Base-by-base conservation (phyloP, 1,140 invertebrate genomes). In the Chionoecetes opilio region DNA sequence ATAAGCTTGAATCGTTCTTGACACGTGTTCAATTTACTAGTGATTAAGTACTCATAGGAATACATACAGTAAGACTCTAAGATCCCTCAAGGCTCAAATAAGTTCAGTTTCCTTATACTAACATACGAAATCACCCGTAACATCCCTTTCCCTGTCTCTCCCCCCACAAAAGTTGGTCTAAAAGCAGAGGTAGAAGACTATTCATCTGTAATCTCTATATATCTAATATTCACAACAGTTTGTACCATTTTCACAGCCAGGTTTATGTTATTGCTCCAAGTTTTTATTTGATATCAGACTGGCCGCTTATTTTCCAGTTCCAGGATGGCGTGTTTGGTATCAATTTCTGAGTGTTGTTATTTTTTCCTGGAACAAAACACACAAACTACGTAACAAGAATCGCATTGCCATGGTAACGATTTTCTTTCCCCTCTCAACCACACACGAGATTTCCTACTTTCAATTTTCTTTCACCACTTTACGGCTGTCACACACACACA, bases 181-280 rank as follows among this genome's bases (percentile, higher is more conserved):
- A n/a, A n/a, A n/a, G 6, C 35, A n/a, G 26, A 6, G 46, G 46
- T 53, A 53, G 26, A 41, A n/a, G 21, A n/a, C n/a, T n/a, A n/a
- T n/a, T n/a, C n/a, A n/a, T n/a, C n/a, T n/a, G n/a, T n/a, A n/a
- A 5, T 37, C 86, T 88, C 34, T 88, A 37, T 88, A 34, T 35
- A 14, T 9, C 26, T 41, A 32, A 35, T 88, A n/a, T 88, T 21
- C 41, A n/a, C 21, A 84, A 9, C 29, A 34, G 9, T n/a, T 0
- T 8, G 82, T 8, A 31, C 1, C 1, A 34, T 11, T 84, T 84
- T 84, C 82, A 31, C 9, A 29, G 32, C 2, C 9, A 29, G 0
- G n/a, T 29, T 84, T 34, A n/a, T 37, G 17, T 26, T n/a, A 6
- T 29, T 88, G n/a, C 29, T 35, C 8, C 86, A 29, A 32, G 37